Percentiles rank a stretch among this genome's conserved stretches.
These are phyloP conservation scores for Eumeta japonica DNA, from an alignment of 1,140 invertebrate genomes.

Conservation along the genomic window DNA sequence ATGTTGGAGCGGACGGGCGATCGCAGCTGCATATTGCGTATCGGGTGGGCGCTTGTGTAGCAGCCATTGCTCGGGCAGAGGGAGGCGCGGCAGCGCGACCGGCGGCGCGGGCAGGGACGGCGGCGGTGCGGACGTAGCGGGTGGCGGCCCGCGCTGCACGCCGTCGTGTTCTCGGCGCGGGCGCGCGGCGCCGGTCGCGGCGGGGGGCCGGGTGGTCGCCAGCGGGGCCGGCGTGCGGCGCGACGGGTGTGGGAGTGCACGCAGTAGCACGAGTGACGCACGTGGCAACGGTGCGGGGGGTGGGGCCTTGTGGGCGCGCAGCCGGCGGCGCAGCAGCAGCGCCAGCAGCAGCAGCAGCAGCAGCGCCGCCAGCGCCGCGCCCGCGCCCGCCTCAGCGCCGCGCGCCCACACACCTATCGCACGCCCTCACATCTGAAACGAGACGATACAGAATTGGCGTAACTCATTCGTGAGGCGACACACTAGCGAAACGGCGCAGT, in stretches of 20 bases:
- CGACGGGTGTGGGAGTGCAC: constrained; percentile 7
- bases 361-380: constrained; percentile 34
- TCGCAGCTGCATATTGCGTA: constrained; percentile 32
- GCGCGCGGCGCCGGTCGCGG: constrained; percentile 26
- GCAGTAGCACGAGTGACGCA: too few relatives aligned
- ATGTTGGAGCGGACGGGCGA: constrained; percentile 36
- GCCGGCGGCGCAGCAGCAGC: constrained; percentile 28
- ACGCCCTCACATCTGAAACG: constrained; percentile 34
- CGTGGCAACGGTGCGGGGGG: constrained; percentile 12
- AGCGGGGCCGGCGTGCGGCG: constrained; percentile 9
- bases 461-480: too few relatives aligned
- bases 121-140: constrained; percentile 10
- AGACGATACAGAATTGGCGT: too few relatives aligned
- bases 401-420: constrained; percentile 42
- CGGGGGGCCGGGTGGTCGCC: constrained; percentile 15
- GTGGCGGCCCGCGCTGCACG: too few relatives aligned
- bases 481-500: too few relatives aligned
- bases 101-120: constrained; percentile 10
- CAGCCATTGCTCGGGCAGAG: constrained; percentile 42
- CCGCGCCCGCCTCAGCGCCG: constrained; percentile 38
- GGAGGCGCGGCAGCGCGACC: constrained; percentile 36
- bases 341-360: constrained; percentile 30
- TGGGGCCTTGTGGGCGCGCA: constrained; percentile 12
- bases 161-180: constrained; percentile 16
- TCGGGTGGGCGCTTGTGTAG: constrained; percentile 35